These are phyloP conservation scores for Spea bombifrons DNA, from an alignment of 2,113 vertebrate genomes.

Conservation along the genomic window DNA sequence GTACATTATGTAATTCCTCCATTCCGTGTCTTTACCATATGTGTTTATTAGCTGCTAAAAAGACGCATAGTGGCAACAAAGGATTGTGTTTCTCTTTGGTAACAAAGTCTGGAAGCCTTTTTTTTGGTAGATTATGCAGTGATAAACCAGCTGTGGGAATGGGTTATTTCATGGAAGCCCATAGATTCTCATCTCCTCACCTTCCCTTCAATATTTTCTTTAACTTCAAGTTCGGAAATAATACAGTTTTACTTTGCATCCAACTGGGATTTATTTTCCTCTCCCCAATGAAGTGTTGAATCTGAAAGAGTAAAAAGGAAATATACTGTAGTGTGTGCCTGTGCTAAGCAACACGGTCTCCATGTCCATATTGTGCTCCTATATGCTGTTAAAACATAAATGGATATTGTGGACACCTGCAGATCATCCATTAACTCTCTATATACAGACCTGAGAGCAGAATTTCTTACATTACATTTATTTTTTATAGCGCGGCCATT, in stretches of 20 bases:
- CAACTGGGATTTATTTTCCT: conserved; percentile 2
- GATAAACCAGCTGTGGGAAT: conserved; percentile 31
- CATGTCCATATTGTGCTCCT: not conserved
- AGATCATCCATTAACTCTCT: not conserved
- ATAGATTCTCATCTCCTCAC: not conserved
- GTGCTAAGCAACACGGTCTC: conserved; percentile 14
- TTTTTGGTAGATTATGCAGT: conserved; percentile 30
- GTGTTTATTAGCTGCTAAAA: conserved; percentile 46
- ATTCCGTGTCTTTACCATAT: conserved; percentile 28
- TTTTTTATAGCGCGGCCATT: too few species aligned
- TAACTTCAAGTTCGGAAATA: conserved; percentile 28
- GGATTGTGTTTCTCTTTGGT: conserved; percentile 18
- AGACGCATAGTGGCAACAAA: conserved; percentile 27
- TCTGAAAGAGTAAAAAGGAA: conserved; percentile 9
- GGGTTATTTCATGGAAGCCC: not conserved
- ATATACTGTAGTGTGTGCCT: not conserved
- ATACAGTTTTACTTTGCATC: conserved; percentile 14
- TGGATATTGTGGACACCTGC: not conserved
- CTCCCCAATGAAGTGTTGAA: conserved; percentile 18
- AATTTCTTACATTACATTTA: not conserved
- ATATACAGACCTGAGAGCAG: not conserved
- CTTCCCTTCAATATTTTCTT: not conserved
- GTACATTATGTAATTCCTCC: conserved; percentile 38
- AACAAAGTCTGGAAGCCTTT: not conserved
- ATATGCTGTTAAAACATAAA: conserved; percentile 4